A percentile compares a stretch with the other conserved stretches of the same genome.
Conservation (phyloP, 2,797 vertebrate species). For the Tragopan temminckii region DNA sequence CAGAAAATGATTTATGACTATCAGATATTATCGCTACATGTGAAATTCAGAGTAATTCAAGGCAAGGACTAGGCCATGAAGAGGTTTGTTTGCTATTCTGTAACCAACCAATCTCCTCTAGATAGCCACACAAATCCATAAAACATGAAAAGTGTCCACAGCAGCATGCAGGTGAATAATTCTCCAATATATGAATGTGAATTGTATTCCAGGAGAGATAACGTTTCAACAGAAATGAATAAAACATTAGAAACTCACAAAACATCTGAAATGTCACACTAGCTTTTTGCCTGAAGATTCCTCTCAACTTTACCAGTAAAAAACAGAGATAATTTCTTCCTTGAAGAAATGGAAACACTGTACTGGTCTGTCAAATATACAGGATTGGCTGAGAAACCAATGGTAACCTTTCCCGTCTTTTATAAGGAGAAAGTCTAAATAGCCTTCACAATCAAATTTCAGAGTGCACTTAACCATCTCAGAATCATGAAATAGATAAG, state of each 20-base stretch:
- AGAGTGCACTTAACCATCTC: rapidly evolving
- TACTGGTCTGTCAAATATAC: not conserved
- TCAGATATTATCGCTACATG: rapidly evolving
- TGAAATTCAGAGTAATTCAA: not conserved
- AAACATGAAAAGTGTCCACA: not conserved
- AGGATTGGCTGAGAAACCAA: not conserved
- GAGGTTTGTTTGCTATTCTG: not conserved
- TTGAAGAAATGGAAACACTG: not conserved
- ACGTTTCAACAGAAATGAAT: not conserved
- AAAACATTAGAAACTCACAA: not conserved
- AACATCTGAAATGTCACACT: not conserved
- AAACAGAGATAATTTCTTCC: not conserved
- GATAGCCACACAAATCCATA: not conserved
- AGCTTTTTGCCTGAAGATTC: not conserved
- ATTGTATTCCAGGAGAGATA: not conserved
- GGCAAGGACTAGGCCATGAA: not conserved
- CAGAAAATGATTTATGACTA: not conserved
- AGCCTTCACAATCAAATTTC: not conserved
- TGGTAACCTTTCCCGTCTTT: not conserved
- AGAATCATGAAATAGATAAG: not conserved
- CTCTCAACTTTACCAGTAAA: not conserved
- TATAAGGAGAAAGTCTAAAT: not conserved
- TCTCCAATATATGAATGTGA: not conserved
- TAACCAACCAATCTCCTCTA: not conserved
- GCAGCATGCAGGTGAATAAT: not conserved